Evolutionary conservation across 2,113 vertebrate species (phyloP), one percentile per base, ranked within the genome.

Genomic region (Lipophrys pholis): DNA sequence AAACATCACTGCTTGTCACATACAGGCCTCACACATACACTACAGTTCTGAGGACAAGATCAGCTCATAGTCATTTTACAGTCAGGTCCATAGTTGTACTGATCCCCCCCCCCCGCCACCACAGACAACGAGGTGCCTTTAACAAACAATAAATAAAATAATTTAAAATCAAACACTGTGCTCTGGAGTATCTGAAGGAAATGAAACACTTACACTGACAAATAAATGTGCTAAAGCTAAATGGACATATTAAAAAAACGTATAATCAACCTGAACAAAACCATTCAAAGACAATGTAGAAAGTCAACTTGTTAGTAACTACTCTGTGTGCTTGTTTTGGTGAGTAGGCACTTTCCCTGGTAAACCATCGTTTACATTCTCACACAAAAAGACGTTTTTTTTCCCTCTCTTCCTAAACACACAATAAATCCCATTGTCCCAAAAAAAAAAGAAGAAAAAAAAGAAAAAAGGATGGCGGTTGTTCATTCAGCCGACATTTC

Each of bases 121-220:
- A 39, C 43, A 76, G 64, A 73, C 40, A 56, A 62, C 12, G 45
- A 53, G 7, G 42, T 56, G 38, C n/a, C 59, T 49, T 45, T 30
- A 72, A 58, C n/a, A 67, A 80, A 76, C 51, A 86, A 69, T 72
- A 56, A 85, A 80, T 70, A 74, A 68, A 81, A 57, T 78, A 46
- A 62, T 49, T 63, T 76, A 58, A 76, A 65, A 48, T 54, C 58
- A 76, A 84, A 77, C 14, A 55, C 9, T 30, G 52, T 8, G 30
- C 38, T 14, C 50, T 58, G 53, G 14, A 81, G 14, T 62, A 52
- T 41, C 3, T 66, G 38, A 64, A 57, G 4, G 68, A 41, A 53
- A 39, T 41, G 41, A 52, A 56, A 43, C n/a, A 21, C 40, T 45
- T 6, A 50, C 0, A 45, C 10, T 56, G 11, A 42, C 40, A 63